Conservation (phyloP, 2,797 vertebrate genomes). For the Sebastes iracundus region DNA sequence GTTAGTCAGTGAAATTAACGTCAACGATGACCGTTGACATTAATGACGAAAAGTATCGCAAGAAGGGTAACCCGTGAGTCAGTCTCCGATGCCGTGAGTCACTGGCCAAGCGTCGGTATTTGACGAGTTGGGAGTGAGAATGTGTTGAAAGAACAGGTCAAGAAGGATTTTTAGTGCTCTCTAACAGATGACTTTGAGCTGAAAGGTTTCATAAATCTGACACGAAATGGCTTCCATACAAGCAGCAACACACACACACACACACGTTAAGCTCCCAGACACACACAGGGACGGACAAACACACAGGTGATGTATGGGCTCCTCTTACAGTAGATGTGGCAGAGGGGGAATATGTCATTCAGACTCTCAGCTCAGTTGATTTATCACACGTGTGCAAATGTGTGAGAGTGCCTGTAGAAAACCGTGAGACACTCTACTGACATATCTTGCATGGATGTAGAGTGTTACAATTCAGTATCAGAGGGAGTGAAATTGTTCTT, state of each 20-base stretch:
- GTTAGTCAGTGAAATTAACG: too few species aligned
- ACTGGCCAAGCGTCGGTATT: too few species aligned
- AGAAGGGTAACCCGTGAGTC: rapidly evolving
- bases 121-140: too few species aligned
- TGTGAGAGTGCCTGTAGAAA: background rate
- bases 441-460: background rate
- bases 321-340: constrained; percentile 22
- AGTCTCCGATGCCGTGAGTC: rapidly evolving
- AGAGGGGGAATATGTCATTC: constrained; percentile 34
- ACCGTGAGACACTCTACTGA: background rate
- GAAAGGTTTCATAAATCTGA: constrained; percentile 46
- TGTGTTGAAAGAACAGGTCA: too few species aligned
- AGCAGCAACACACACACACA: background rate
- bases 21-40: too few species aligned
- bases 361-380: constrained; percentile 26
- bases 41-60: rapidly evolving
- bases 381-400: constrained; percentile 8
- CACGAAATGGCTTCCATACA: constrained; percentile 1
- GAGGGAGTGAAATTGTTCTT: background rate
- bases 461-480: background rate
- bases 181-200: constrained; percentile 25
- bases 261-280: background rate
- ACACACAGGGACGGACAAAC: background rate
- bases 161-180: constrained; percentile 1
- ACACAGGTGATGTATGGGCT: constrained; percentile 35